These are phyloP conservation scores for Lasioglossum marginatum DNA, from an alignment of 2,888 invertebrate genomes.

Conservation along the genomic window DNA sequence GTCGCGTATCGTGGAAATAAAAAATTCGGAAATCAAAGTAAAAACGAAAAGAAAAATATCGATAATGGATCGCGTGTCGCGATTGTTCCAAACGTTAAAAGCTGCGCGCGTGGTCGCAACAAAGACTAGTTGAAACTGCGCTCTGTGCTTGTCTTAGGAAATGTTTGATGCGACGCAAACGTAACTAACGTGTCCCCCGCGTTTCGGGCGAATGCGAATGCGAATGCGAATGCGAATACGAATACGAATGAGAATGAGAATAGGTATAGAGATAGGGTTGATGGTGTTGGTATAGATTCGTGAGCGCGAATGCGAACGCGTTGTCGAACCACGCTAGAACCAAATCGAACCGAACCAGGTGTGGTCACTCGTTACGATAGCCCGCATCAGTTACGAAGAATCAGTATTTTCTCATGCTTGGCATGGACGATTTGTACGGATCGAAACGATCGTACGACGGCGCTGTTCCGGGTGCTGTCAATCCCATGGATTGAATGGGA, in stretches of 20 bases:
- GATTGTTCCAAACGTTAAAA: background rate
- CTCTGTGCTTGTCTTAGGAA: background rate
- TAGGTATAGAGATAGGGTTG: background rate
- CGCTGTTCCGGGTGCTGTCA: constrained; percentile 80
- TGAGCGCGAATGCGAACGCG: background rate
- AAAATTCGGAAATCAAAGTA: background rate
- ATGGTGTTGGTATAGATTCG: background rate
- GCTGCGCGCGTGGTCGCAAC: background rate
- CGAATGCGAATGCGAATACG: background rate
- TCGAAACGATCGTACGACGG: constrained; percentile 82
- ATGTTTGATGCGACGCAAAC: background rate
- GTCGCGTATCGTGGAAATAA: background rate
- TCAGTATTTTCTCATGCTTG: constrained; percentile 83
- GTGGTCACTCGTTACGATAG: constrained; percentile 26
- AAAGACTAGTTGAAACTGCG: constrained; percentile 8
- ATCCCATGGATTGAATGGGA: constrained; percentile 81
- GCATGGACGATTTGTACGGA: constrained; percentile 82
- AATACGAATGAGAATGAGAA: background rate
- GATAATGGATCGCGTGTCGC: background rate
- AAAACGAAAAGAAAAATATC: background rate
- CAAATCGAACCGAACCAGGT: background rate
- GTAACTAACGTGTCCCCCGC: background rate
- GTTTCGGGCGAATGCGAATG: background rate
- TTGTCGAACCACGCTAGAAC: background rate
- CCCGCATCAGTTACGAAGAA: constrained; percentile 35